A percentile compares a stretch with the other conserved stretches of the same genome.
phyloP scores from a whole-genome alignment of 2,888 invertebrate species.

The Sabatieria punctata region DNA sequence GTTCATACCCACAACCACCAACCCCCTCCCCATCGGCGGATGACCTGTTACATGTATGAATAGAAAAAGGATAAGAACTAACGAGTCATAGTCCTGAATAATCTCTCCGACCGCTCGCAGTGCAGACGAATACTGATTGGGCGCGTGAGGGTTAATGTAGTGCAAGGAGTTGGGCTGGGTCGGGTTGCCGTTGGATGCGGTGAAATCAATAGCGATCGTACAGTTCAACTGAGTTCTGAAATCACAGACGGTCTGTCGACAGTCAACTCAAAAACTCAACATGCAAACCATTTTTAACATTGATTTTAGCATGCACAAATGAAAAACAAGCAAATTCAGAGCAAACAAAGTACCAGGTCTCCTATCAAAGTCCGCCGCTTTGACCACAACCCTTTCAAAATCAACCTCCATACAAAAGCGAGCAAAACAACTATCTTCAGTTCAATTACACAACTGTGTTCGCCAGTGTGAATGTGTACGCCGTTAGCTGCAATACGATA shows the following conservation, averaged over 20 bases:
- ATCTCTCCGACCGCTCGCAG: conserved; percentile 37
- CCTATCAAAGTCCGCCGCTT: not conserved
- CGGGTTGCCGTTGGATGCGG: conserved; percentile 35
- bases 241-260: too few species aligned
- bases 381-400: too few species aligned
- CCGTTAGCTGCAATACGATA: too few species aligned
- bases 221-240: conserved; percentile 33
- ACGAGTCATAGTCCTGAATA: conserved; percentile 37
- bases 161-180: conserved; percentile 25
- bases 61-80: conserved; percentile 2
- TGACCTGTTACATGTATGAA: too few species aligned
- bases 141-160: conserved; percentile 31
- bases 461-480: too few species aligned
- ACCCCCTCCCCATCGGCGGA: too few species aligned
- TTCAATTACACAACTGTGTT: too few species aligned
- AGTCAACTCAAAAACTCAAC: too few species aligned
- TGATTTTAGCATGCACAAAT: too few species aligned
- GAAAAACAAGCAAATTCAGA: not conserved
- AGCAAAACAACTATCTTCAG: too few species aligned
- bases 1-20: too few species aligned
- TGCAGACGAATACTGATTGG: conserved; percentile 36
- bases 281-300: too few species aligned
- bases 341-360: not conserved
- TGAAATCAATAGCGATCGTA: conserved; percentile 36
- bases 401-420: not conserved